Evolutionary conservation across 2,888 invertebrate species (phyloP), one percentile per base, ranked within the genome.

Genomic region (Xestia sexstrigata): DNA sequence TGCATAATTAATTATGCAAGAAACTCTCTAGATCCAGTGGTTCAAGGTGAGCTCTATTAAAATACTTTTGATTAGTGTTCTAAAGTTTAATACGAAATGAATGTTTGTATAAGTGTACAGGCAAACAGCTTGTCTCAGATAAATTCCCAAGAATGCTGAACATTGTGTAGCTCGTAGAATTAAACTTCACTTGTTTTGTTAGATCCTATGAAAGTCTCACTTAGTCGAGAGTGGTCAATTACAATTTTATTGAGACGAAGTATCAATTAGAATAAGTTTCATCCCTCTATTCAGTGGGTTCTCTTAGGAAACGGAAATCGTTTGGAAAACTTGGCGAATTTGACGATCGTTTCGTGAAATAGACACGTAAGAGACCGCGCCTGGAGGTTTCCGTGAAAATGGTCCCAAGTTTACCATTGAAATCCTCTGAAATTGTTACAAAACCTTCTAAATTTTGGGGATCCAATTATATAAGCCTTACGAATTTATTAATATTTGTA

Each of bases 211-310:
- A 67, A 70, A 78, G 55, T 67, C 39, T 75, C 17, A 71, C 15
- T 71, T 75, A 58, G 35, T 15, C 35, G 8, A 68, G 45, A 67
- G 0, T 58, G 68, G 72, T 83, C 72, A 77, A 69, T 76, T 70
- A 77, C 35, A 65, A 76, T 82, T 81, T 39, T 30, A 17, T 58
- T 76, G 63, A 78, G 5, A 63, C 45, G 35, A 81, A 87, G 73
- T 77, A 76, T 77, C 83, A 81, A 87, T 85, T 79, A 79, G 55
- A 82, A 78, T 76, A 83, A 83, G 70, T 79, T 81, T n/a, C 13
- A 47, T 74, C 9, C 30, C 39, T 81, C 71, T 76, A 67, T 79
- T 81, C 70, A 62, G 55, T 69, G 20, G 74, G 30, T 60, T 62
- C 72, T 79, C 80, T 62, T 42, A 52, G 74, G 73, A 23, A 79